Percentiles rank a stretch among this genome's conserved stretches.
These are phyloP conservation scores for Mobula hypostoma DNA, from an alignment of 2,113 vertebrate genomes.

Conservation along the genomic window DNA sequence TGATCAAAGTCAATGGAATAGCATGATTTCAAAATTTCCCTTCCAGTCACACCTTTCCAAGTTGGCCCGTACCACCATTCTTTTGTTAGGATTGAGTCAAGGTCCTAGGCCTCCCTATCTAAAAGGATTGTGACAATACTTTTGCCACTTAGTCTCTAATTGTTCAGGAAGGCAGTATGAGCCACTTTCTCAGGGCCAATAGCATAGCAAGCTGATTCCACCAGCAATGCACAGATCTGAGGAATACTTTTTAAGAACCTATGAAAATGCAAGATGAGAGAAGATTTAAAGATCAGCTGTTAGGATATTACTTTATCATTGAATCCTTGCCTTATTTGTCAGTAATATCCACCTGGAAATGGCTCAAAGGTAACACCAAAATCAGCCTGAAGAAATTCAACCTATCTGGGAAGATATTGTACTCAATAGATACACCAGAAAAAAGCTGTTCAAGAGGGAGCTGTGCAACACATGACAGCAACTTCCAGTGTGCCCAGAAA, in stretches of 20 bases:
- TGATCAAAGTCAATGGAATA: not conserved
- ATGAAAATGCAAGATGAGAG: not conserved
- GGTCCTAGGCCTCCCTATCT: no score
- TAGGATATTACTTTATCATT: not conserved
- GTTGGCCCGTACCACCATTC: not conserved
- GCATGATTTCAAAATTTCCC: not conserved
- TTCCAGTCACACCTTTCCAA: not conserved
- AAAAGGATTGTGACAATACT: not conserved
- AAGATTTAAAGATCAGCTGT: not conserved
- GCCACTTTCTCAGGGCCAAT: not conserved
- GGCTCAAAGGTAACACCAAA: no score
- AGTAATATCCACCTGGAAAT: no score
- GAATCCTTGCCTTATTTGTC: not conserved
- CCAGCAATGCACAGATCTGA: not conserved
- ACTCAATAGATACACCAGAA: no score
- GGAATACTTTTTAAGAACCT: not conserved
- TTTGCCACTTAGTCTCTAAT: not conserved
- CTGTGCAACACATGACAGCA: no score
- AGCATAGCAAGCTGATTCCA: not conserved
- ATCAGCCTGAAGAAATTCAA: no score
- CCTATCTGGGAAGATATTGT: no score
- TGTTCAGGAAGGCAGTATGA: not conserved
- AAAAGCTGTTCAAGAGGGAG: no score
- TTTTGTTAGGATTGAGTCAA: not conserved
- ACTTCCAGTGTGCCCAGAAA: no score